phyloP scores from a whole-genome alignment of 2,888 invertebrate species.

The Dendrolimus pini region DNA sequence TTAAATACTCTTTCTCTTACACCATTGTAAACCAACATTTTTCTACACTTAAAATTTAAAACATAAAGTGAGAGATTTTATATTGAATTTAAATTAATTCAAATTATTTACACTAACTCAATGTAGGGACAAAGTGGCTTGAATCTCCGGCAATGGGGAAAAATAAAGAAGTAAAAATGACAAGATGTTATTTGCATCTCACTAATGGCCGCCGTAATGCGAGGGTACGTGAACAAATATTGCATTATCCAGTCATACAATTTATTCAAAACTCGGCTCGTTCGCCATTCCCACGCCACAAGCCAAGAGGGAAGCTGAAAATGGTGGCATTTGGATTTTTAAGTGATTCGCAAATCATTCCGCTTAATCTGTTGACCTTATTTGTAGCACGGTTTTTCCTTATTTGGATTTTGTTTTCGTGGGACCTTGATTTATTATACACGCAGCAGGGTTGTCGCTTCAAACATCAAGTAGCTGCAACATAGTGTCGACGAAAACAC shows the following conservation, averaged over 20 bases:
- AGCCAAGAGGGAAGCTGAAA: conserved; percentile 57
- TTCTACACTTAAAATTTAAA: no score
- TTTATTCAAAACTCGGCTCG: conserved; percentile 71
- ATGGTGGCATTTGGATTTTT: conserved; percentile 66
- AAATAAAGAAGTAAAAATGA: conserved; percentile 75
- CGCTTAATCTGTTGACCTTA: conserved; percentile 67
- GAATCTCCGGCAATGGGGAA: conserved; percentile 48
- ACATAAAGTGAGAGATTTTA: no score
- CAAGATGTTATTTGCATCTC: conserved; percentile 76
- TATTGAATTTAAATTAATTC: no score
- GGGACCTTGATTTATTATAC: conserved; percentile 3
- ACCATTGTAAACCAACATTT: no score
- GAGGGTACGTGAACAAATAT: conserved; percentile 75
- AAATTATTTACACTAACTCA: no score
- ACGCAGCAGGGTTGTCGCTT: neutral
- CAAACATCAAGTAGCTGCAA: conserved; percentile 19
- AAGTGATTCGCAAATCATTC: conserved; percentile 71
- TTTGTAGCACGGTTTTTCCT: conserved; percentile 50
- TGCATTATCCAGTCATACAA: conserved; percentile 73
- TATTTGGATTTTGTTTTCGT: conserved; percentile 34
- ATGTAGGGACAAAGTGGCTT: conserved; percentile 28
- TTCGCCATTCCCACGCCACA: conserved; percentile 62
- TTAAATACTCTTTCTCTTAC: no score
- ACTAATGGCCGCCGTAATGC: conserved; percentile 73
- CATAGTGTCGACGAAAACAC: conserved; percentile 36